Evolutionary conservation across 2,113 vertebrate genomes (phyloP), one percentile per base, ranked within the genome.

Genomic region (Anoura caudifer): DNA sequence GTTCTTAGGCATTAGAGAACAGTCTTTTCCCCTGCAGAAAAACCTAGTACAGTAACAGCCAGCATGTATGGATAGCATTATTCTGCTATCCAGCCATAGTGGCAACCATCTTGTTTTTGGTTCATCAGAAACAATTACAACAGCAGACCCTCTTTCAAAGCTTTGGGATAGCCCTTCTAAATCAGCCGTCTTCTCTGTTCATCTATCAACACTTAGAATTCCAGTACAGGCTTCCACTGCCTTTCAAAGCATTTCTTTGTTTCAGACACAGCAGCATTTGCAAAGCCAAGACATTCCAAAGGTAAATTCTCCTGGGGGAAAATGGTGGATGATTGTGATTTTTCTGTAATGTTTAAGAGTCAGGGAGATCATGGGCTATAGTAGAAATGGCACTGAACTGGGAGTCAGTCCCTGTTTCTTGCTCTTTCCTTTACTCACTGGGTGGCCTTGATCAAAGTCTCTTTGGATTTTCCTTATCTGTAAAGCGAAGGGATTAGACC

Each of bases 241-340:
- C 89, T 98, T 76, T 95, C 77, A 94, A 75, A 93, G 50, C 97
- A 65, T 96, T 97, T 87, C 98, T 98, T 56, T 94, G 96, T 95
- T 89, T 59, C 22, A 70, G 47, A 47, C 93, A 91, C 95, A 98
- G 77, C 43, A 94, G 26, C 98, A 98, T 96, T 95, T 97, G 38
- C 47, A 95, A 91, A 54, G 50, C 92, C 72, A 95, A 80, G 76
- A 85, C 69, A 84, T 91, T 94, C 22, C 33, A 24, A 94, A 94
- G 77, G 56, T 92, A 93, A 94, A 87, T 85, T 15, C 19, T 92
- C 12, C 31, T 84, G 79, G 24, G 65, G 33, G 63, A 8, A 72
- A 45, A 87, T 75, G 77, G 47, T 83, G 47, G 36, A 73, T 83
- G 54, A 61, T 69, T 79, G 41, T 95, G 54, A 72, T 92, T 81